Evolutionary conservation across 2,113 vertebrate species (phyloP).

Genomic region (Anguilla japonica): DNA sequence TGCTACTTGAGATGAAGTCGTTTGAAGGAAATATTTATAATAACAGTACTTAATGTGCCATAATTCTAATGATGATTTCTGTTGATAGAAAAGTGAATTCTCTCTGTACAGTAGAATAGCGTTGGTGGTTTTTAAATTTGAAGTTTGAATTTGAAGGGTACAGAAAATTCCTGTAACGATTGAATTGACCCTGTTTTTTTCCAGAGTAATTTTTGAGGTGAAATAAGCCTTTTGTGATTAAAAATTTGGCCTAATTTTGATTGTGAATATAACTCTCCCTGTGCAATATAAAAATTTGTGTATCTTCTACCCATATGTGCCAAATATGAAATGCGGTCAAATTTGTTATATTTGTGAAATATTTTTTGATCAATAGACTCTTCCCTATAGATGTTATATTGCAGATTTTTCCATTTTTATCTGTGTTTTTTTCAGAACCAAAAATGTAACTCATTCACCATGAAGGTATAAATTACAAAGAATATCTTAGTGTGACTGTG

Average conservation of each 20-base stretch:
- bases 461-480: background rate
- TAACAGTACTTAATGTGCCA: background rate
- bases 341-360: background rate
- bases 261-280: background rate
- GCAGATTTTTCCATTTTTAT: background rate
- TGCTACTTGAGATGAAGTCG: background rate
- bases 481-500: background rate
- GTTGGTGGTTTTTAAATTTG: background rate
- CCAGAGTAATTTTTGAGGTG: no score
- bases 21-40: background rate
- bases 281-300: conserved; percentile 2
- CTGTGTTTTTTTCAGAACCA: background rate
- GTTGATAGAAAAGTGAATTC: background rate
- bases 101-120: background rate
- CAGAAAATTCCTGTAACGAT: background rate
- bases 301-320: conserved; percentile 7
- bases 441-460: background rate
- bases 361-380: conserved; percentile 1
- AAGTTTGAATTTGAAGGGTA: background rate
- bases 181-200: background rate
- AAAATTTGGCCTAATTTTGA: background rate
- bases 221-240: background rate
- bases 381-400: conserved; percentile 4
- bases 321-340: conserved; percentile 3
- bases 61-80: background rate